These are phyloP conservation scores for Holcopasites calliopsidis DNA, from an alignment of 1,140 invertebrate species.

Conservation along the genomic window DNA sequence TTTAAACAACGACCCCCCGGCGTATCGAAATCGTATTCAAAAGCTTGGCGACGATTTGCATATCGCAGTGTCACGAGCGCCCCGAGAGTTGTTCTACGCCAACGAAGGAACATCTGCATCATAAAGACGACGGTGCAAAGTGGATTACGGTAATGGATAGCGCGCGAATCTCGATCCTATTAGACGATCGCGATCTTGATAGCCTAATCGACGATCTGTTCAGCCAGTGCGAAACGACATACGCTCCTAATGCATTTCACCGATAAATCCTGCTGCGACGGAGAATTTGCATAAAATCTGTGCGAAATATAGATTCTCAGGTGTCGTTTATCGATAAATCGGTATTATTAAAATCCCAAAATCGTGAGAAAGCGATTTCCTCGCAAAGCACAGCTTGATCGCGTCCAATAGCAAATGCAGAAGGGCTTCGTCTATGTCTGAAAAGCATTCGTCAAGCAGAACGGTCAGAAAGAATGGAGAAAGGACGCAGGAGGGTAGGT, in stretches of 20 bases:
- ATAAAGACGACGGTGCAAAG: constrained; percentile 63
- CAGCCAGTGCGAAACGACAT: constrained; percentile 68
- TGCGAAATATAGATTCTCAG: no score
- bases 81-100: constrained; percentile 38
- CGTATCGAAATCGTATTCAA: constrained; percentile 37
- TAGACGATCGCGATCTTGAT: constrained; percentile 55
- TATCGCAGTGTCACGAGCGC: constrained; percentile 54
- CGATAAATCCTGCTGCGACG: background rate
- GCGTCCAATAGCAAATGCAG: background rate
- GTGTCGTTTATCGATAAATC: no score
- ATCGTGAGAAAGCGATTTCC: background rate
- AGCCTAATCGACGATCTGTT: constrained; percentile 50
- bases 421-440: background rate
- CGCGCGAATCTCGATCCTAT: constrained; percentile 55
- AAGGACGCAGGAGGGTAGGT: background rate
- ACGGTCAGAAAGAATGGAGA: background rate
- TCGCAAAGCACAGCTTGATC: background rate
- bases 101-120: constrained; percentile 56
- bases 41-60: constrained; percentile 54
- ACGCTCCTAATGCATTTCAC: constrained; percentile 57
- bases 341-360: no score
- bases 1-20: constrained; percentile 13
- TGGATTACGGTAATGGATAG: constrained; percentile 75
- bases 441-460: background rate
- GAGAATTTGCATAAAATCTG: background rate